Evolutionary conservation across 2,888 invertebrate genomes (phyloP).

Genomic region (Tridacna crocea): DNA sequence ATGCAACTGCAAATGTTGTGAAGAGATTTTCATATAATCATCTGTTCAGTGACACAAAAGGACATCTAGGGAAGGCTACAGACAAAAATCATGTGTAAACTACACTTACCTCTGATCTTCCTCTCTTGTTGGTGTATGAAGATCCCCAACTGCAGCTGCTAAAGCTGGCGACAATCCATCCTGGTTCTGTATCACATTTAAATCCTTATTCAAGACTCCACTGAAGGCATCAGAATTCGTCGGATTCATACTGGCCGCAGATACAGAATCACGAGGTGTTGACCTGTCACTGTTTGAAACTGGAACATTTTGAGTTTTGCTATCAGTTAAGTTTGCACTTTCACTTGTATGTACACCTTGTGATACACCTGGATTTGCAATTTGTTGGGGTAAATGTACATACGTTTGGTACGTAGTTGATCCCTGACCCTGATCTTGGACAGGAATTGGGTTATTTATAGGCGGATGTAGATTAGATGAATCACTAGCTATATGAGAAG

Average conservation of each 20-base stretch:
- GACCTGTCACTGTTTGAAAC: conserved; percentile 21
- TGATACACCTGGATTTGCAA: conserved; percentile 47
- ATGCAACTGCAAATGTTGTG: no score
- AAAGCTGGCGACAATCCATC: conserved; percentile 54
- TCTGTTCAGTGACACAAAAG: no score
- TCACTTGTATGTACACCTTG: conserved; percentile 47
- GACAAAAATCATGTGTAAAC: not conserved
- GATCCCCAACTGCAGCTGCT: conserved; percentile 56
- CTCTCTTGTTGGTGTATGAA: conserved; percentile 50
- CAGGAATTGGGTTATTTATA: conserved; percentile 8
- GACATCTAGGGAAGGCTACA: no score
- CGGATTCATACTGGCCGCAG: not conserved
- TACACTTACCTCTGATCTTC: conserved; percentile 56
- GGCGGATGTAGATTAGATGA: conserved; percentile 23
- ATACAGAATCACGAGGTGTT: conserved; percentile 13
- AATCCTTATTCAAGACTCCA: conserved; percentile 52
- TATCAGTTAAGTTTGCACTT: conserved; percentile 16
- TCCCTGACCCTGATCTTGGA: conserved; percentile 44
- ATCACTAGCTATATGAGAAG: conserved; percentile 29
- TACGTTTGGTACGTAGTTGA: conserved; percentile 55
- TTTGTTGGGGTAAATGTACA: conserved; percentile 57
- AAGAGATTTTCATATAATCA: no score
- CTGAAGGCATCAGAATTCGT: conserved; percentile 22
- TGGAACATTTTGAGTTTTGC: conserved; percentile 31
- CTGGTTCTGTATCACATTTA: conserved; percentile 59